Evolutionary conservation across 1,140 invertebrate species (phyloP).

Genomic region (Glossosoma conforme): DNA sequence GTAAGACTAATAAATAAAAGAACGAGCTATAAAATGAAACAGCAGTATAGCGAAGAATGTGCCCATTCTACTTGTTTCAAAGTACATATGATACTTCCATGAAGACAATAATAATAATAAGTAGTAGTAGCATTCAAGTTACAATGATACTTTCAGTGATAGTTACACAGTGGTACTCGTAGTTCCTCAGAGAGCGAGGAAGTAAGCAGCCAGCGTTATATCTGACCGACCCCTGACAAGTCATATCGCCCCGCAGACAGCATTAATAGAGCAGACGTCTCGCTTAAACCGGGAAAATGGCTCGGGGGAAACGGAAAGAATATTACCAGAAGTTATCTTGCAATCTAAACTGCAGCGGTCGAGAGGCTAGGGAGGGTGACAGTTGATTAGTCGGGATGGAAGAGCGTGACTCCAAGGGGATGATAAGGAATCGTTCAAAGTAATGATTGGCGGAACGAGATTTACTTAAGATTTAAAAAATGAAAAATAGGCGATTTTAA

Average conservation of each 20-base stretch:
- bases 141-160: no score
- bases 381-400: slow-evolving; percentile 27
- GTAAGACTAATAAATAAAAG: no score
- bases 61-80: no score
- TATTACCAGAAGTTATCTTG: slow-evolving; percentile 25
- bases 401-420: slow-evolving; percentile 6
- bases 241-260: slow-evolving; percentile 10
- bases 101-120: no score
- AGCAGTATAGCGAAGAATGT: no score
- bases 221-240: slow-evolving; percentile 7
- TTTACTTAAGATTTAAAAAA: slow-evolving; percentile 7
- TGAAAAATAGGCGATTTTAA: slow-evolving; percentile 13
- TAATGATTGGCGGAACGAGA: slow-evolving; percentile 15
- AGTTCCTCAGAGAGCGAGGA: no score
- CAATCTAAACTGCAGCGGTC: slow-evolving; percentile 26
- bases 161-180: no score
- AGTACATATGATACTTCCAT: no score
- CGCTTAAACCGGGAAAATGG: neutral
- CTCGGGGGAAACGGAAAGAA: slow-evolving; percentile 18
- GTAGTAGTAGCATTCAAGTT: no score
- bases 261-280: slow-evolving; percentile 12
- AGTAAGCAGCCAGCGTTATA: no score
- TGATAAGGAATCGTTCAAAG: slow-evolving; percentile 19
- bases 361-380: slow-evolving; percentile 10
- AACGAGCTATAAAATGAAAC: no score